Evolutionary conservation across 2,797 vertebrate genomes (phyloP), one percentile per base, ranked within the genome.

Genomic region (Aythya fuligula): DNA sequence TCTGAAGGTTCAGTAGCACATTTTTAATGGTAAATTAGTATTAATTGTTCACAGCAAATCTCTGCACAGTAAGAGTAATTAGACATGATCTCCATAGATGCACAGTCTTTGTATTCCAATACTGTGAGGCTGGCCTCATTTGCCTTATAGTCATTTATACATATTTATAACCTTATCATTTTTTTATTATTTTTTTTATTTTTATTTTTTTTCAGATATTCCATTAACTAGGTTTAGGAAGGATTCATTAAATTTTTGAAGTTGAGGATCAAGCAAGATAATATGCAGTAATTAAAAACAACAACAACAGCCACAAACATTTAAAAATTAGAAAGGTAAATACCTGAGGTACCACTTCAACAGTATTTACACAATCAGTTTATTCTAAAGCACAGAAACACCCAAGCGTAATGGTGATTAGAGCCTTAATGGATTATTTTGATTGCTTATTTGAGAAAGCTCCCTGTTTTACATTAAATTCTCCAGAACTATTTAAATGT

Each of bases 401-500:
- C 57, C 49, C 76, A 91, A 85, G 72, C 36, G 8, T 97, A 88
- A 77, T 89, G 83, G 77, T 96, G 91, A 97, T 97, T 97, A 96
- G 64, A 81, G 36, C 56, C 90, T 92, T 98, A 97, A 98, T 96
- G 88, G 94, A 87, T 93, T 98, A 91, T 93, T 97, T 97, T 97
- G 95, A 97, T 97, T 97, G 94, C 85, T 97, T 97, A 89, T 96
- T 98, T 98, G 81, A 96, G 76, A 97, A 97, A 95, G 34, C 61
- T 95, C 71, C 72, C 58, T 96, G 66, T 95, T 97, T 96, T 94
- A 95, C 79, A 93, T 95, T 90, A 97, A 97, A 96, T 96, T 94
- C 70, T 88, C 39, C 22, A 96, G 90, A 97, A 90, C 94, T 92
- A 93, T 96, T 97, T 93, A 97, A 97, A 97, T 97, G 93, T 92